Percentiles rank a stretch among this genome's conserved stretches.
Evolutionary conservation across 2,797 vertebrate species (phyloP).

Genomic region (Lycodopsis pacificus): DNA sequence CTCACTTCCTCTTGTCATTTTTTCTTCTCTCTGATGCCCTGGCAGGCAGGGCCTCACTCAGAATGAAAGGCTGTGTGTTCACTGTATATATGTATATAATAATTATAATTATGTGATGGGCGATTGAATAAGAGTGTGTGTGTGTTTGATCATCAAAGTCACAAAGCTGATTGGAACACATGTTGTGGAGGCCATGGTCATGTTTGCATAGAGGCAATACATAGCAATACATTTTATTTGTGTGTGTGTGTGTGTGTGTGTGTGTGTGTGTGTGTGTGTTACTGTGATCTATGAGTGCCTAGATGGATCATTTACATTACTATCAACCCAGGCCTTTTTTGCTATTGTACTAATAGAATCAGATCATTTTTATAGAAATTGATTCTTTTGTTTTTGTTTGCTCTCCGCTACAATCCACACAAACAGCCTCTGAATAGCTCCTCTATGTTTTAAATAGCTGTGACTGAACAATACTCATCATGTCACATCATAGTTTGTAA

Average conservation of each 20-base stretch:
- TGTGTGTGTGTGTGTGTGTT: slow-evolving; percentile 16
- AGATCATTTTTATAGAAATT: background rate
- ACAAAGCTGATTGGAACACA: slow-evolving; percentile 30
- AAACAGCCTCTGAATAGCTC: slow-evolving; percentile 1
- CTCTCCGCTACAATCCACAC: slow-evolving; percentile 10
- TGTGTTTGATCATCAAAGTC: slow-evolving; percentile 18
- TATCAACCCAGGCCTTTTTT: slow-evolving; percentile 7
- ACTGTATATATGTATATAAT: slow-evolving; percentile 28
- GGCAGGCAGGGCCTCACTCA: slow-evolving; percentile 47
- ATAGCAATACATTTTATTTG: background rate
- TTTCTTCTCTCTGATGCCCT: slow-evolving; percentile 54
- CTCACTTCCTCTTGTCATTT: slow-evolving; percentile 65
- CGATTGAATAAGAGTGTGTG: slow-evolving; percentile 12
- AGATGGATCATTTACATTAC: slow-evolving; percentile 11
- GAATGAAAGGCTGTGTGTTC: slow-evolving; percentile 40
- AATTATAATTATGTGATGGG: slow-evolving; percentile 37
- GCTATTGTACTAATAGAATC: background rate
- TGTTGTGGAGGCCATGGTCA: slow-evolving; percentile 4
- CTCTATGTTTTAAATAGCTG: background rate
- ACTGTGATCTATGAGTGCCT: slow-evolving; percentile 4
- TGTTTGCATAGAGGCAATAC: slow-evolving; percentile 21
- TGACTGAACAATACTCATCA: background rate
- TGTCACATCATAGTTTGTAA: background rate
- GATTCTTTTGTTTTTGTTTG: background rate
- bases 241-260: slow-evolving; percentile 13